Evolutionary conservation across 2,113 vertebrate genomes (phyloP).

Genomic region (Eretmochelys imbricata): DNA sequence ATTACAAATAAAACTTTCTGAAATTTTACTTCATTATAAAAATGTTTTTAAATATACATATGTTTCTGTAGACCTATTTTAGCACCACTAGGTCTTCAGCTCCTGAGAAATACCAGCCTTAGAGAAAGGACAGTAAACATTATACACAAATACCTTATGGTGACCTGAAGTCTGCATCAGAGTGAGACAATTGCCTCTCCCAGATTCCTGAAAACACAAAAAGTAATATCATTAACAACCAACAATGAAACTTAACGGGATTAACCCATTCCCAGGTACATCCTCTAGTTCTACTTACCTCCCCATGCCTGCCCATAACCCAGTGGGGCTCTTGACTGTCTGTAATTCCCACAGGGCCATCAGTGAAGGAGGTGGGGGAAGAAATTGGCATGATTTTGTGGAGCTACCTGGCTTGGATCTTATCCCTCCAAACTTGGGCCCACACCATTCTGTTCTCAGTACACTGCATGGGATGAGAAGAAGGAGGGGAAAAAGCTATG

Average conservation of each 20-base stretch:
- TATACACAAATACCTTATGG: background rate
- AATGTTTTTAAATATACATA: background rate
- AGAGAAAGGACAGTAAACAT: background rate
- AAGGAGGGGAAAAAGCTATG: background rate
- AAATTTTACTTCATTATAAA: background rate
- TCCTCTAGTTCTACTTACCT: background rate
- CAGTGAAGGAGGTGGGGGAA: background rate
- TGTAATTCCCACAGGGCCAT: background rate
- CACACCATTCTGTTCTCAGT: background rate
- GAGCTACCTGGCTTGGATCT: background rate
- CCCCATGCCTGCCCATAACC: background rate
- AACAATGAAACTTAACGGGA: background rate
- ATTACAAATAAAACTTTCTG: background rate
- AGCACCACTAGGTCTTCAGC: background rate
- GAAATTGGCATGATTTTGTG: background rate
- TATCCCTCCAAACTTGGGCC: rapidly evolving
- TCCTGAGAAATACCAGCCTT: background rate
- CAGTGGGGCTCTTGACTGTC: background rate
- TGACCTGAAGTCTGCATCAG: background rate
- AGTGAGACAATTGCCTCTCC: background rate
- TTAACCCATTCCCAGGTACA: background rate
- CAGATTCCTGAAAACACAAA: background rate
- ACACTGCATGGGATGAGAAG: background rate
- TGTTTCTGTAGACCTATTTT: background rate
- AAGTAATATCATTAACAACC: background rate